Base-by-base conservation (phyloP, 1,140 invertebrate genomes). In the Araneus ventricosus region DNA sequence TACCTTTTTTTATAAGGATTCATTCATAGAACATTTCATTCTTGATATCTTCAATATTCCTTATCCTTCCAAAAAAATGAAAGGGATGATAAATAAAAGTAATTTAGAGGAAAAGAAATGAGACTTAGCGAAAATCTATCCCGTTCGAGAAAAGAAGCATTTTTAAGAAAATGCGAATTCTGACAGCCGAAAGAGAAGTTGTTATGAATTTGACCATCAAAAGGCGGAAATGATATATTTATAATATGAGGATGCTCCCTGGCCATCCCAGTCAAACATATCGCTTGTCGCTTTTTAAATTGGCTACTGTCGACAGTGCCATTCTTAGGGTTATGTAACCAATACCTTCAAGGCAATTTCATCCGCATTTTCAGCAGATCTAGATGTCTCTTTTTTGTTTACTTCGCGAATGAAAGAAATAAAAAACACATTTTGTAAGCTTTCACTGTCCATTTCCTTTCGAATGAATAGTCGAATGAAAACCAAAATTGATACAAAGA, bases 211-310 rank as follows among this genome's bases (percentile, higher is more conserved):
- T 82, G 80, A 10, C 79, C 37, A 82, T 82, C 80, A 27, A 2
- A 82, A 27, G 6, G 80, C 37, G 80, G 80, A 37, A 87, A 87
- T 61, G 84, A 59, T 86, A 87, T 87, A 70, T 70, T 70, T 88
- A 52, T 57, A 90, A 90, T 90, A 75, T 90, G 88, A 75, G 41
- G 30, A 52, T 57, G 88, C 34, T 79, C 88, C 88, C 88, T 80
- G 39, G 7, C 41, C n/a, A n/a, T 80, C 41, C 22, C 20, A 57
- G n/a, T 52, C 41, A 90, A 90, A 75, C 88, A 90, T 79, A 89
- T 90, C 70, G 63, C 88, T 90, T 90, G 88, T 90, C 88, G 88
- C 67, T 80, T 90, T 89, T 90, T 67, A 89, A 90, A 90, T 90
- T 90, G 88, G 88, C 70, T 80, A 59, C 70, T 80, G 88, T 34